A percentile compares a stretch with the other conserved stretches of the same genome.
Conservation (phyloP, 2,113 vertebrate genomes). For the Daphoenositta chrysoptera region DNA sequence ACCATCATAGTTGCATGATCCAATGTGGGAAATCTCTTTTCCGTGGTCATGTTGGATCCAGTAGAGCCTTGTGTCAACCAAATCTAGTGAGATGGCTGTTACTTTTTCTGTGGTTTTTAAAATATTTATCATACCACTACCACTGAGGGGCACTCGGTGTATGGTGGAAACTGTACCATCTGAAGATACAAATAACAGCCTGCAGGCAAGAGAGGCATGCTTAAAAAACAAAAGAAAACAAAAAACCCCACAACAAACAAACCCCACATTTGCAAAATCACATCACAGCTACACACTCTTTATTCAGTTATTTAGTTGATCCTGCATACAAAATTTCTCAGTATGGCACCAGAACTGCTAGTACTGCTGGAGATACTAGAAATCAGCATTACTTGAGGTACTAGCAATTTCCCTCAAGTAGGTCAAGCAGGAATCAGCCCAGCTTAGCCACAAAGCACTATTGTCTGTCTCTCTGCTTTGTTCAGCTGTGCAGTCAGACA, state of each 20-base stretch:
- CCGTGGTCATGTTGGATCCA: conserved; percentile 78
- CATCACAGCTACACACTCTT: background rate
- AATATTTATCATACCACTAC: conserved; percentile 59
- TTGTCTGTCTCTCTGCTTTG: background rate
- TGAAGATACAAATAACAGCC: conserved; percentile 89
- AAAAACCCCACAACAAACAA: background rate
- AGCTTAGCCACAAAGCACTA: background rate
- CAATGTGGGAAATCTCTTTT: conserved; percentile 62
- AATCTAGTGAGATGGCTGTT: conserved; percentile 75
- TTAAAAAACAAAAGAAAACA: background rate
- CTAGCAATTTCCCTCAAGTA: background rate
- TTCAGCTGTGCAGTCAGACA: background rate
- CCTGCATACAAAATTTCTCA: background rate
- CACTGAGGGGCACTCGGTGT: conserved; percentile 68
- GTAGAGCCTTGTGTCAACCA: conserved; percentile 76
- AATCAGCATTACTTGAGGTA: background rate
- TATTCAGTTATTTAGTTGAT: background rate
- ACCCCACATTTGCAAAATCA: background rate
- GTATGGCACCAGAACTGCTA: background rate
- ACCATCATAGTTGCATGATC: conserved; percentile 84
- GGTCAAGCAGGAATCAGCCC: background rate
- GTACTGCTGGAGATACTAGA: too few species aligned
- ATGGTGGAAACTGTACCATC: conserved; percentile 72
- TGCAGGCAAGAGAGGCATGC: conserved; percentile 36
- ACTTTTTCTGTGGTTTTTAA: conserved; percentile 71